These are phyloP conservation scores for Akabosia matsudoensis DNA, from an alignment of 1,140 invertebrate genomes.

Conservation along the genomic window DNA sequence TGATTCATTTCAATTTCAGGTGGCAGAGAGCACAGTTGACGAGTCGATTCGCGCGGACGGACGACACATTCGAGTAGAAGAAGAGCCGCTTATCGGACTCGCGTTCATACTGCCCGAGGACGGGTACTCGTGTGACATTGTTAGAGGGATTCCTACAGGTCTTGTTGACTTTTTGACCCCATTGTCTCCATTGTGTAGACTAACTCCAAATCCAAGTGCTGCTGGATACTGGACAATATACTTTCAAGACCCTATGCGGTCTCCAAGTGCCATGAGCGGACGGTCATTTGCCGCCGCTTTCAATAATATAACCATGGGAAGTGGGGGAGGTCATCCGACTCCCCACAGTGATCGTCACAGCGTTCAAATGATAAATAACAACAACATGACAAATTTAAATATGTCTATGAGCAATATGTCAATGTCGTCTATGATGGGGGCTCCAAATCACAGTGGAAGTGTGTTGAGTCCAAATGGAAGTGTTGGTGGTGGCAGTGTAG, in stretches of 20 bases:
- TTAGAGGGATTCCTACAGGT: constrained; percentile 85
- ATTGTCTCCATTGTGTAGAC: constrained; percentile 78
- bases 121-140: constrained; percentile 96
- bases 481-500: constrained; percentile 16
- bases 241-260: constrained; percentile 47
- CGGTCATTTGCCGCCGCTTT: constrained; percentile 41
- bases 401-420: constrained; percentile 14
- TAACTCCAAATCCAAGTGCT: constrained; percentile 83
- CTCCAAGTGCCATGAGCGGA: constrained; percentile 46
- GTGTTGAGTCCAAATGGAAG: constrained; percentile 20
- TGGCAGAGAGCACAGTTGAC: constrained; percentile 90
- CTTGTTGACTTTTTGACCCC: constrained; percentile 87
- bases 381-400: constrained; percentile 22
- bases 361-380: constrained; percentile 34
- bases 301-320: constrained; percentile 31
- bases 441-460: neutral
- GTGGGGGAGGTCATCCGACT: neutral
- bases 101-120: constrained; percentile 93
- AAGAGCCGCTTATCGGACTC: constrained; percentile 82
- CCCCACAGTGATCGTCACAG: constrained; percentile 27
- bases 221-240: constrained; percentile 59
- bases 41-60: constrained; percentile 85
- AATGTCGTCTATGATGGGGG: neutral
- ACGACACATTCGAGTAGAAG: constrained; percentile 67
- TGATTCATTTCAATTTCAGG: constrained; percentile 50